These are phyloP conservation scores for Erythrolamprus reginae DNA, from an alignment of 2,113 vertebrate species.

Conservation along the genomic window DNA sequence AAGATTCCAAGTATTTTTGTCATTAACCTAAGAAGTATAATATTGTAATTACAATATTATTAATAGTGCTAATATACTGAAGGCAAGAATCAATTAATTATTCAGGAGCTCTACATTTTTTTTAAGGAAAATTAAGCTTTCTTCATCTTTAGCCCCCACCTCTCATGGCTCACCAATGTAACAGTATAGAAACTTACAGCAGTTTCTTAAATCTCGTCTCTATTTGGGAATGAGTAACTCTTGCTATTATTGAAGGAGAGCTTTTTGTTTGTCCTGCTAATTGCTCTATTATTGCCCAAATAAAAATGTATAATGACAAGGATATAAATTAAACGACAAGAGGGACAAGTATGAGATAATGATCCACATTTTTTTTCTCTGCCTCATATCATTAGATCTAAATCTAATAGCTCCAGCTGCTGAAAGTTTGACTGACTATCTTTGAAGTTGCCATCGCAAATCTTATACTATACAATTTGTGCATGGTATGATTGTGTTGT, in stretches of 20 bases:
- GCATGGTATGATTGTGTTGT: no score
- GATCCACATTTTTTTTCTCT: conserved; percentile 46
- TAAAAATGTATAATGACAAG: conserved; percentile 43
- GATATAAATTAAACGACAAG: conserved; percentile 54
- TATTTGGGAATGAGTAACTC: conserved; percentile 4
- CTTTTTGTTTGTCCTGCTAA: conserved; percentile 28
- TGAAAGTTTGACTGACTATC: conserved; percentile 36
- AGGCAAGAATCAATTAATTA: not conserved
- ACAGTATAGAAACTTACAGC: not conserved
- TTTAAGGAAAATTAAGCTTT: conserved; percentile 8
- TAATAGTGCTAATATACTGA: conserved; percentile 15
- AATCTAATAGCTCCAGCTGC: conserved; percentile 48
- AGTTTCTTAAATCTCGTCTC: not conserved
- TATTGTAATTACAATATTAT: not conserved
- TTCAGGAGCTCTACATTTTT: conserved; percentile 17
- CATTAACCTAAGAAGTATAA: not conserved
- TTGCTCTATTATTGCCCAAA: conserved; percentile 38
- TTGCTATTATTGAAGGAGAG: conserved; percentile 1
- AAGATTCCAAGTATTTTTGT: not conserved
- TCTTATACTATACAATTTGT: no score
- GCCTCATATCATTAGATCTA: conserved; percentile 37
- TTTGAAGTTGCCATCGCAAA: conserved; percentile 40
- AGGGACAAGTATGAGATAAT: conserved; percentile 41
- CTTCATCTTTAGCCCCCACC: not conserved
- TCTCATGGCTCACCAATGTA: not conserved